Evolutionary conservation across 2,113 vertebrate species (phyloP), one percentile per base, ranked within the genome.

Genomic region (Corydoras sp.): DNA sequence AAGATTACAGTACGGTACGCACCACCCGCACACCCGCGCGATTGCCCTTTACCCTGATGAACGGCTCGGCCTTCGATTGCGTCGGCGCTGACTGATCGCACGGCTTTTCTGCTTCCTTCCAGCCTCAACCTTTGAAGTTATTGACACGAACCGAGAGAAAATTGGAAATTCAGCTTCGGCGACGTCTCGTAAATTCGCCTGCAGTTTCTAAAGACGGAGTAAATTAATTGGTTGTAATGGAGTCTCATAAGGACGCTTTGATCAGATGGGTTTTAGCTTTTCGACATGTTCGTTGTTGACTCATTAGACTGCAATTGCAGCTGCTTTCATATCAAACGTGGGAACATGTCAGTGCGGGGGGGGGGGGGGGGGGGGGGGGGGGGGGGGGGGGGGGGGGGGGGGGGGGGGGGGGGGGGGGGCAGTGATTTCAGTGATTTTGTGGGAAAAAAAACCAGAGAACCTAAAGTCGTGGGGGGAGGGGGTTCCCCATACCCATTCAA

Each of bases 11-110:
- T 29, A 49, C 12, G 10, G n/a, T 15, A 49, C 58, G 24, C 48
- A n/a, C 48, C 67, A 69, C 35, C 24, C 10, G 15, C 15, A 5
- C 58, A 68, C 48, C 24, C 32, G 58, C 24, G 55, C 29, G 10
- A 59, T 58, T 59, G 55, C 55, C 35, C 67, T 69, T 69, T 69
- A 14, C 15, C 14, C 49, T 69, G 58, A 69, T 49, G 49, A 69
- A 58, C 49, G 55, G 14, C 55, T 69, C 18, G 4, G 32, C 13
- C 12, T 69, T 69, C 48, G 32, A 14, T 58, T 69, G 9, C 2
- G 56, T 24, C 55, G 58, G 66, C 66, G 43, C 5, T 68, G 66
- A 68, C 65, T 55, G 29, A 68, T 68, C 30, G 24, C 15, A 24
- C 43, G 13, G 31, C 11, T 9, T 24, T 58, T 68, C 48, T 35